These are phyloP conservation scores for Lithobates sylvaticus DNA, from an alignment of 2,797 vertebrate genomes.

Conservation along the genomic window DNA sequence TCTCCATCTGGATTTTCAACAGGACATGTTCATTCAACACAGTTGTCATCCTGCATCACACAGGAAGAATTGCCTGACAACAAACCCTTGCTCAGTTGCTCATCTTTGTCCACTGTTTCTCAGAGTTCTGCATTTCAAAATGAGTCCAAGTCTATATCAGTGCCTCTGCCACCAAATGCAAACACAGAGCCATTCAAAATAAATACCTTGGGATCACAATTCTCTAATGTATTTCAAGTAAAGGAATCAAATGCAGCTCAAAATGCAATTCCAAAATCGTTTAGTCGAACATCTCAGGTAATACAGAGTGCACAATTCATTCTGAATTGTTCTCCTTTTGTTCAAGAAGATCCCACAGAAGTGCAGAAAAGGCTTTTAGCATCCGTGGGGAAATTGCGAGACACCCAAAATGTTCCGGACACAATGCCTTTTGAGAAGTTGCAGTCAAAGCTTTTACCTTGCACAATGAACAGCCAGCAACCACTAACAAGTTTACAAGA, in stretches of 20 bases:
- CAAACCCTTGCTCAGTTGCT: slow-evolving; percentile 74
- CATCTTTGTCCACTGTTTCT: slow-evolving; percentile 69
- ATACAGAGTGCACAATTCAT: slow-evolving; percentile 69
- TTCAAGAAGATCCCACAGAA: slow-evolving; percentile 73
- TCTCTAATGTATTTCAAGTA: slow-evolving; percentile 73
- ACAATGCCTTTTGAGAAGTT: slow-evolving; percentile 73
- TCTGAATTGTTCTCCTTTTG: slow-evolving; percentile 71
- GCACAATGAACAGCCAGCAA: slow-evolving; percentile 76
- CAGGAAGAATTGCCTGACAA: slow-evolving; percentile 70
- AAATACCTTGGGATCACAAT: slow-evolving; percentile 69
- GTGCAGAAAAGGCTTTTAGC: slow-evolving; percentile 73
- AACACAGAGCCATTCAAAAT: slow-evolving; percentile 74
- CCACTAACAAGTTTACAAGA: slow-evolving; percentile 73
- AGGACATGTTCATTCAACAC: slow-evolving; percentile 76
- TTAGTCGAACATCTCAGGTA: slow-evolving; percentile 73
- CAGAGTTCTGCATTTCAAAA: slow-evolving; percentile 69
- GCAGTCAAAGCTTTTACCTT: slow-evolving; percentile 70
- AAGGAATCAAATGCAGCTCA: slow-evolving; percentile 76
- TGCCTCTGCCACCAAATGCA: slow-evolving; percentile 65
- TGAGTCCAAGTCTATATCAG: slow-evolving; percentile 78
- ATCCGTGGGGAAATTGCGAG: slow-evolving; percentile 73
- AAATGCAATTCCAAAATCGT: slow-evolving; percentile 75
- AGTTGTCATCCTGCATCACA: slow-evolving; percentile 69
- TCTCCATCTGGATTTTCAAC: slow-evolving; percentile 70
- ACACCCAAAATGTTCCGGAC: slow-evolving; percentile 72